phyloP scores from a whole-genome alignment of 2,113 vertebrate genomes.

The Rostratula benghalensis region DNA sequence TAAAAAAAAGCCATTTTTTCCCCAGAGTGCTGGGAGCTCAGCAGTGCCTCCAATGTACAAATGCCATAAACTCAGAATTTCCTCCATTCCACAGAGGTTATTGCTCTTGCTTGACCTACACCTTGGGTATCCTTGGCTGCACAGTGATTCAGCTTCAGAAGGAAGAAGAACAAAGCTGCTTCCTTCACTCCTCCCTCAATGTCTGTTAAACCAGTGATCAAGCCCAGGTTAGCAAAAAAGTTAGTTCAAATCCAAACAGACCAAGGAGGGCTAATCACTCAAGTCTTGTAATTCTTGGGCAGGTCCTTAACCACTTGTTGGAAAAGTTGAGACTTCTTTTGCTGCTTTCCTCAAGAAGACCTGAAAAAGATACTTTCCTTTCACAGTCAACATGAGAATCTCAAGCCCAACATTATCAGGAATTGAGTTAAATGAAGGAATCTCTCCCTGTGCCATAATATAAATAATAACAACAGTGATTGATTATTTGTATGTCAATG shows the following conservation, averaged over 20 bases:
- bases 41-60: not conserved
- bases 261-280: not conserved
- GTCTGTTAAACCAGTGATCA: not conserved
- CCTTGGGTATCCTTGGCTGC: not conserved
- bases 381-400: not conserved
- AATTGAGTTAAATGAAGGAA: not conserved
- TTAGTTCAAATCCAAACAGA: not conserved
- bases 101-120: not conserved
- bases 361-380: not conserved
- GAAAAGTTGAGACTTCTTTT: not conserved
- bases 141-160: not conserved
- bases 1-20: not conserved
- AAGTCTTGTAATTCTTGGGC: not conserved
- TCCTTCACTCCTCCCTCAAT: not conserved
- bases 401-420: not conserved
- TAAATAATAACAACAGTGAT: not conserved
- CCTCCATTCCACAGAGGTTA: not conserved
- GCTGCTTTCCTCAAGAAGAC: not conserved
- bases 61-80: not conserved
- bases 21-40: not conserved
- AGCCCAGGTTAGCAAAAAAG: not conserved
- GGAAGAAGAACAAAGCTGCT: not conserved
- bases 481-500: not conserved
- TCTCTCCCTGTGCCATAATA: not conserved
- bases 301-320: not conserved